Evolutionary conservation across 2,888 invertebrate genomes (phyloP).

Genomic region (Priocnemis perturbator): DNA sequence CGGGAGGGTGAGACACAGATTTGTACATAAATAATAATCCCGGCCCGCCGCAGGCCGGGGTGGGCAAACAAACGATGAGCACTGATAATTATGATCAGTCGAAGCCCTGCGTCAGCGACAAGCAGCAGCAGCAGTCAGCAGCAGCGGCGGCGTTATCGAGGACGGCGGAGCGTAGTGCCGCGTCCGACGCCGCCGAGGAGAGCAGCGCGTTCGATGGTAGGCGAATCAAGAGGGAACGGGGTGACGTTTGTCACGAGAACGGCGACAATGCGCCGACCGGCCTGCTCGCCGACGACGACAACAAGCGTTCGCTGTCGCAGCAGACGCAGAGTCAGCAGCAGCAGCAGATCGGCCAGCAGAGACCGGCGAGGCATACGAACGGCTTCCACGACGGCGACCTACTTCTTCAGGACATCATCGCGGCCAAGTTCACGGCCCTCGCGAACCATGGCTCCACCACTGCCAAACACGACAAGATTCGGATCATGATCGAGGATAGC

Average conservation of each 20-base stretch:
- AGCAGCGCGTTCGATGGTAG: conserved; percentile 58
- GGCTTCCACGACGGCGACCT: conserved; percentile 68
- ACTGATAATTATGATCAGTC: conserved; percentile 66
- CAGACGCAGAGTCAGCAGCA: conserved; percentile 12
- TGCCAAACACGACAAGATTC: conserved; percentile 75
- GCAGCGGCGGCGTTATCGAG: conserved; percentile 1
- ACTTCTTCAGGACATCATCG: conserved; percentile 66
- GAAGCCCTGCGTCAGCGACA: conserved; percentile 58
- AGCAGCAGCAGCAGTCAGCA: conserved; percentile 22
- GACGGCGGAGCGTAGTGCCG: not conserved
- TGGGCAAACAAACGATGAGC: conserved; percentile 58
- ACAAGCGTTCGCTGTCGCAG: conserved; percentile 34
- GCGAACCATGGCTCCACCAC: conserved; percentile 58
- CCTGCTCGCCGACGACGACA: conserved; percentile 28
- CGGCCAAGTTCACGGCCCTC: conserved; percentile 64
- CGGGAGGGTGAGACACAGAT: conserved; percentile 50
- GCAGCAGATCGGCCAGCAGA: conserved; percentile 9
- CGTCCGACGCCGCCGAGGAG: conserved; percentile 44
- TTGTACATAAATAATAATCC: conserved; percentile 46
- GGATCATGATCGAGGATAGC: conserved; percentile 81
- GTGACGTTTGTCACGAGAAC: conserved; percentile 44
- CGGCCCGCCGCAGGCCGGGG: conserved; percentile 26
- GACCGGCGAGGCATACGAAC: conserved; percentile 55
- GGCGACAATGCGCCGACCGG: conserved; percentile 41
- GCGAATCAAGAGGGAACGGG: conserved; percentile 67